Percentiles rank a stretch among this genome's conserved stretches.
phyloP scores from a whole-genome alignment of 2,797 vertebrate genomes.

The Staurois parvus region DNA sequence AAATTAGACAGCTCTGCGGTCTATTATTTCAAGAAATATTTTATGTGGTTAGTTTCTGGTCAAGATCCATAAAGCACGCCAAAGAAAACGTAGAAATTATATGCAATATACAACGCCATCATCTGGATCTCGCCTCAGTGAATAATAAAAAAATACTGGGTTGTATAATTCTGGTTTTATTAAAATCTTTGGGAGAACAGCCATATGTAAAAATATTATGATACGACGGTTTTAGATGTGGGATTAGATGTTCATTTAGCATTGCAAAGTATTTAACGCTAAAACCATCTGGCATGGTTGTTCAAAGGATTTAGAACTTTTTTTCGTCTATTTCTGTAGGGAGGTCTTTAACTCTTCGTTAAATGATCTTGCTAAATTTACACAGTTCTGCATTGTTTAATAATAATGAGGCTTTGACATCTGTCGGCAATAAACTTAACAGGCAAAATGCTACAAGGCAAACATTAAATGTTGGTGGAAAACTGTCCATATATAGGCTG shows the following conservation, averaged over 20 bases:
- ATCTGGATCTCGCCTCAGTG: conserved; percentile 25
- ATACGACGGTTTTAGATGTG: conserved; percentile 31
- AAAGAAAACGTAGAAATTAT: conserved; percentile 32
- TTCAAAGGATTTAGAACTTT: conserved; percentile 38
- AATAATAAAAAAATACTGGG: conserved; percentile 27
- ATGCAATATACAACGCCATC: not conserved
- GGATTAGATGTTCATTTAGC: conserved; percentile 42
- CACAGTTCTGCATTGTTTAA: not conserved
- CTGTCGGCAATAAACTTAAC: not conserved
- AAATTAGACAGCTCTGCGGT: conserved; percentile 18
- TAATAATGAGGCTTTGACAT: not conserved
- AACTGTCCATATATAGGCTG: too few relatives aligned
- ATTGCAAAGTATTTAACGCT: conserved; percentile 32
- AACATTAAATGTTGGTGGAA: not conserved
- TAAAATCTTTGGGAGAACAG: conserved; percentile 23
- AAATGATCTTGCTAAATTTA: not conserved
- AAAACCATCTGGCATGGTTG: conserved; percentile 39
- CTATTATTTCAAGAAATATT: conserved; percentile 38
- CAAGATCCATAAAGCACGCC: not conserved
- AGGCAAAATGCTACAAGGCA: not conserved
- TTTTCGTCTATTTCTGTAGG: conserved; percentile 16
- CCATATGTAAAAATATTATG: conserved; percentile 48
- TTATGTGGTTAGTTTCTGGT: conserved; percentile 33
- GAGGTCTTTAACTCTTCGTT: conserved; percentile 22
- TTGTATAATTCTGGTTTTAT: conserved; percentile 24